phyloP scores from a whole-genome alignment of 2,113 vertebrate genomes.

The Maccullochella peelii region DNA sequence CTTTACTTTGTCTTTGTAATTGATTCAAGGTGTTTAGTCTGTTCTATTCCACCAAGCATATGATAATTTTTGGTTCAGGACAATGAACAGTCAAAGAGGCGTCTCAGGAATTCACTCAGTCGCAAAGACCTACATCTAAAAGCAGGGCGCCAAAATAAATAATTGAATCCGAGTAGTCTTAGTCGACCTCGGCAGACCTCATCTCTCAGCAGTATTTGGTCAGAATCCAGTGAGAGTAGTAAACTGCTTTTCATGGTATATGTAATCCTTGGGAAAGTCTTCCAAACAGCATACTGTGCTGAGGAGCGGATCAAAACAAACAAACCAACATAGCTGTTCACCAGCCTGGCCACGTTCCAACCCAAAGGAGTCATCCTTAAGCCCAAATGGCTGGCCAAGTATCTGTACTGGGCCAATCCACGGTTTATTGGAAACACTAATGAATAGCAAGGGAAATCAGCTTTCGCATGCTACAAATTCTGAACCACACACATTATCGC shows the following conservation, averaged over 20 bases:
- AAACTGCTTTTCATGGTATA: conserved; percentile 76
- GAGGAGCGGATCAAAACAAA: conserved; percentile 76
- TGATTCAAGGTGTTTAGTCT: conserved; percentile 39
- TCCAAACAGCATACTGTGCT: conserved; percentile 66
- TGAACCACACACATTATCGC: conserved; percentile 29
- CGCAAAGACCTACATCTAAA: conserved; percentile 51
- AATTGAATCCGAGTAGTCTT: conserved; percentile 64
- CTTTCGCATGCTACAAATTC: conserved; percentile 56
- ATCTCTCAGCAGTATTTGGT: conserved; percentile 65
- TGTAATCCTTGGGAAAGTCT: conserved; percentile 72
- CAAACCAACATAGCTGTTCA: conserved; percentile 66
- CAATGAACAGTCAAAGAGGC: conserved; percentile 53
- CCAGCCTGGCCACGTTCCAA: conserved; percentile 66
- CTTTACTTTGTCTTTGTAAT: conserved; percentile 36
- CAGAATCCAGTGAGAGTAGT: conserved; percentile 63
- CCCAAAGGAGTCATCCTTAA: conserved; percentile 74
- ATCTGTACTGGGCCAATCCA: conserved; percentile 65
- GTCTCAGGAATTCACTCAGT: conserved; percentile 45
- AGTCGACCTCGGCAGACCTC: conserved; percentile 64
- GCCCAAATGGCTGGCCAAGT: conserved; percentile 64
- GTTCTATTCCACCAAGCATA: conserved; percentile 38
- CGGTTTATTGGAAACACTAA: conserved; percentile 74
- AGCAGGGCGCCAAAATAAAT: conserved; percentile 64
- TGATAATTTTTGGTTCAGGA: conserved; percentile 40
- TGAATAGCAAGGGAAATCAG: conserved; percentile 73